Conservation (phyloP, 1,140 invertebrate species). For the Papilio aristodemus region DNA sequence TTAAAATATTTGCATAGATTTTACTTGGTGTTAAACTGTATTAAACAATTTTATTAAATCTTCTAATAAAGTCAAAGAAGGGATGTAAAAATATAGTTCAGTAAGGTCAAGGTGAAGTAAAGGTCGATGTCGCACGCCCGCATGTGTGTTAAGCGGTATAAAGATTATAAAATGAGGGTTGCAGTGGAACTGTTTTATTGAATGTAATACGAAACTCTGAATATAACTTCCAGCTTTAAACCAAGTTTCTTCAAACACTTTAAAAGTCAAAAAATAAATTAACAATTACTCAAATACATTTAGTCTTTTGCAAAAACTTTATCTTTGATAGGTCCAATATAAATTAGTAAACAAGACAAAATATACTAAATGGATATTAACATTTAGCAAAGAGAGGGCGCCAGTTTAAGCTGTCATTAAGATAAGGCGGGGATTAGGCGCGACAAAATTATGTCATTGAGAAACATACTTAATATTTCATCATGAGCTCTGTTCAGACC, state of each 20-base stretch:
- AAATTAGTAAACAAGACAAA: not conserved
- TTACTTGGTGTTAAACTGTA: not conserved
- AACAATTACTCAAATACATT: no score
- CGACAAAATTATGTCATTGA: conserved; percentile 9
- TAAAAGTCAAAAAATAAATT: no score
- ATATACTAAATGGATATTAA: not conserved
- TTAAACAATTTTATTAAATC: no score
- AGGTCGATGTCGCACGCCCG: not conserved
- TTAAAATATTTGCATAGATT: not conserved
- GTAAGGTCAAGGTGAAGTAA: conserved; percentile 11
- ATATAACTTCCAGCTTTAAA: no score
- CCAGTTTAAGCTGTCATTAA: conserved; percentile 3
- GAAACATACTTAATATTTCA: not conserved
- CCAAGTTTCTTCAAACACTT: no score
- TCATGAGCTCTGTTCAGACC: not conserved
- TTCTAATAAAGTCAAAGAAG: not conserved
- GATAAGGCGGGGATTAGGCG: not conserved
- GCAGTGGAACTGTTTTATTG: not conserved
- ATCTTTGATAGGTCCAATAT: not conserved
- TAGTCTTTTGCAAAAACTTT: not conserved
- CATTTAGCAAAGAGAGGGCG: conserved; percentile 2
- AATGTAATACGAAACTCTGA: no score
- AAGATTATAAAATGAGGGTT: not conserved
- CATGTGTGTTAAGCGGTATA: not conserved
- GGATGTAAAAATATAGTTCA: not conserved